These are phyloP conservation scores for Aurelia aurita DNA, from an alignment of 30 jellyfish, hydroid and myxozoan species.

Conservation along the genomic window DNA sequence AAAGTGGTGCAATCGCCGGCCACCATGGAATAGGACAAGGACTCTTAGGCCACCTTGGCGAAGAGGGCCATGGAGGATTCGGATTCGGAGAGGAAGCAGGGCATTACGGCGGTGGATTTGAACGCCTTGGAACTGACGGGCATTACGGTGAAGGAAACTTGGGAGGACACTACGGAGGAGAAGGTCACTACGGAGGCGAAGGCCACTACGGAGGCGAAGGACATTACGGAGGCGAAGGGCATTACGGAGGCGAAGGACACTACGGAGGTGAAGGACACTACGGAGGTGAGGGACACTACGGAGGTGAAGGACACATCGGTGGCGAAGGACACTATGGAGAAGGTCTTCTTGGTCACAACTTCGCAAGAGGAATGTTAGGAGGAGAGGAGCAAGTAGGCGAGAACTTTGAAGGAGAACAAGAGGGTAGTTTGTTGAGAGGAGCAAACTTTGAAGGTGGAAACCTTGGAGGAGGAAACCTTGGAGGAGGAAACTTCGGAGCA, in stretches of 20 bases:
- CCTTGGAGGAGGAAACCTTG: constrained; percentile 42
- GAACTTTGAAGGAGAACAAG: constrained; percentile 31
- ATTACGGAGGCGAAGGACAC: constrained; percentile 38
- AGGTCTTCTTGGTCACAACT: constrained; percentile 12
- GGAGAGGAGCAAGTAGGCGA: constrained; percentile 29
- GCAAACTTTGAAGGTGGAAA: constrained; percentile 38
- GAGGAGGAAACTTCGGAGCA: constrained; percentile 42
- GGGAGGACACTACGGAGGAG: constrained; percentile 33
- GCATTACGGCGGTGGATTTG: constrained; percentile 46
- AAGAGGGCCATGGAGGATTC: constrained; percentile 28
- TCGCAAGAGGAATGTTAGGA: constrained; percentile 20
- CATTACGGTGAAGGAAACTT: constrained; percentile 20
- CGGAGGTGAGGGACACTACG: constrained; percentile 22
- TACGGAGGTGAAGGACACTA: not conserved
- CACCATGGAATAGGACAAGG: constrained; percentile 60
- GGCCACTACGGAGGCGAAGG: constrained; percentile 32
- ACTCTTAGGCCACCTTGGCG: constrained; percentile 61
- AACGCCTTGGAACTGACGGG: constrained; percentile 6
- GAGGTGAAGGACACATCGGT: constrained; percentile 33
- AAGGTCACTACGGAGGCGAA: constrained; percentile 15
- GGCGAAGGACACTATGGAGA: constrained; percentile 25
- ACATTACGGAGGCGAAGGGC: constrained; percentile 20
- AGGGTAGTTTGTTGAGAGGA: constrained; percentile 16
- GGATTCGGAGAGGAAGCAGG: constrained; percentile 39
- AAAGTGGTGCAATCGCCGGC: constrained; percentile 32